Conservation (phyloP, 1,140 invertebrate genomes). For the Globodera rostochiensis region DNA sequence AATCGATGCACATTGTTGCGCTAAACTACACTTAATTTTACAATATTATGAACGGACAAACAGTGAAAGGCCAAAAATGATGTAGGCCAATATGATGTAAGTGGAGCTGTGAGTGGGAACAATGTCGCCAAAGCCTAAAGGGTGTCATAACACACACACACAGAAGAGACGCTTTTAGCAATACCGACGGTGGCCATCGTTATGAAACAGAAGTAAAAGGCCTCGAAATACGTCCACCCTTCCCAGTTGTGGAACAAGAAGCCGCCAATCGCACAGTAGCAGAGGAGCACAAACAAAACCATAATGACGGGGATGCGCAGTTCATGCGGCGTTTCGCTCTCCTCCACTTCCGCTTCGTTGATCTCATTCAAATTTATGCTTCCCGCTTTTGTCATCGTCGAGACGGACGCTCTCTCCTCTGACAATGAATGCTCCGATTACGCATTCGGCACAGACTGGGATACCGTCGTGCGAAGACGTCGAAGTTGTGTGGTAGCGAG, state of each 20-base stretch:
- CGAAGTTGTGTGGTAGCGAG: conserved; percentile 50
- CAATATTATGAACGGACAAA: conserved; percentile 30
- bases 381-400: conserved; percentile 48
- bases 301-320: conserved; percentile 62
- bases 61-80: conserved; percentile 65
- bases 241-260: conserved; percentile 61
- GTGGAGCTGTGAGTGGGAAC: conserved; percentile 65
- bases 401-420: conserved; percentile 1
- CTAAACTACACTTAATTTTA: conserved; percentile 40
- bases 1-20: conserved; percentile 65
- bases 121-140: conserved; percentile 61
- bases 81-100: conserved; percentile 65
- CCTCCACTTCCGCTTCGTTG: conserved; percentile 46
- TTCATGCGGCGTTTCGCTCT: conserved; percentile 29
- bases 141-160: background rate
- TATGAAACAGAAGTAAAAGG: conserved; percentile 66
- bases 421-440: background rate
- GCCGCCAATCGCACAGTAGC: conserved; percentile 63
- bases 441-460: background rate
- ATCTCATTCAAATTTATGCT: conserved; percentile 63
- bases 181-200: conserved; percentile 65
- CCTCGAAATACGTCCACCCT: conserved; percentile 64
- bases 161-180: background rate
- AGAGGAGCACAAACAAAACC: conserved; percentile 60
- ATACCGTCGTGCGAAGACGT: conserved; percentile 39